A percentile compares a stretch with the other conserved stretches of the same genome.
phyloP scores from a whole-genome alignment of 1,140 invertebrate species.

The Drosophila asahinai region DNA sequence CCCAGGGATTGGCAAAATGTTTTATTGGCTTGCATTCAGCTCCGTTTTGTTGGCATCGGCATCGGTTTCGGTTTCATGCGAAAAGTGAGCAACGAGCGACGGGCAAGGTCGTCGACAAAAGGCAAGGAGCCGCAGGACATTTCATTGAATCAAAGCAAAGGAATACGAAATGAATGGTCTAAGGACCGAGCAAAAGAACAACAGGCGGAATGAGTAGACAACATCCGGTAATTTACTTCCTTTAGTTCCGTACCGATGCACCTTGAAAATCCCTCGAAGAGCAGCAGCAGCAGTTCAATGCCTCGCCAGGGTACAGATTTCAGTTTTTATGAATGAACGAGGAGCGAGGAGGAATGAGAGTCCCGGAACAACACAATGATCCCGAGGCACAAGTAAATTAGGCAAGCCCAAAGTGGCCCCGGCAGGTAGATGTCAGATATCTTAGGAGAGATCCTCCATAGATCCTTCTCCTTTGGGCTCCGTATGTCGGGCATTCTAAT shows the following conservation, averaged over 20 bases:
- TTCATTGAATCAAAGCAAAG: conserved; percentile 68
- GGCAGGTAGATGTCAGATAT: conserved; percentile 56
- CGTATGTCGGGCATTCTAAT: conserved; percentile 62
- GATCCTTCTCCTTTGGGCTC: conserved; percentile 12
- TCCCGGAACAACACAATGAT: conserved; percentile 54
- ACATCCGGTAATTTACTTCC: conserved; percentile 85
- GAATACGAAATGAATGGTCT: conserved; percentile 39
- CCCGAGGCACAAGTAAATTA: conserved; percentile 76
- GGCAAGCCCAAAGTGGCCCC: conserved; percentile 78
- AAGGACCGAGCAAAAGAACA: conserved; percentile 57
- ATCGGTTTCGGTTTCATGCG: conserved; percentile 62
- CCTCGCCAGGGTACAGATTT: conserved; percentile 36
- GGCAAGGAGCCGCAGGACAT: conserved; percentile 72
- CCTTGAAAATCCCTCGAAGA: conserved; percentile 46
- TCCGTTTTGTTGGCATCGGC: conserved; percentile 26
- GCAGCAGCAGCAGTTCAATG: conserved; percentile 27
- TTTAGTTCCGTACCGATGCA: conserved; percentile 78
- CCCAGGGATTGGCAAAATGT: conserved; percentile 59
- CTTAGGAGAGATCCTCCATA: conserved; percentile 3
- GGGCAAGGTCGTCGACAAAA: conserved; percentile 60
- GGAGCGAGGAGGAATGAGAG: not conserved
- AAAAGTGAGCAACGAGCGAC: conserved; percentile 68
- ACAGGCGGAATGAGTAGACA: conserved; percentile 82
- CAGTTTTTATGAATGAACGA: conserved; percentile 71
- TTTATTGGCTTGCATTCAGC: conserved; percentile 63